phyloP scores from a whole-genome alignment of 2,797 vertebrate species.

The Harpagifer antarcticus region DNA sequence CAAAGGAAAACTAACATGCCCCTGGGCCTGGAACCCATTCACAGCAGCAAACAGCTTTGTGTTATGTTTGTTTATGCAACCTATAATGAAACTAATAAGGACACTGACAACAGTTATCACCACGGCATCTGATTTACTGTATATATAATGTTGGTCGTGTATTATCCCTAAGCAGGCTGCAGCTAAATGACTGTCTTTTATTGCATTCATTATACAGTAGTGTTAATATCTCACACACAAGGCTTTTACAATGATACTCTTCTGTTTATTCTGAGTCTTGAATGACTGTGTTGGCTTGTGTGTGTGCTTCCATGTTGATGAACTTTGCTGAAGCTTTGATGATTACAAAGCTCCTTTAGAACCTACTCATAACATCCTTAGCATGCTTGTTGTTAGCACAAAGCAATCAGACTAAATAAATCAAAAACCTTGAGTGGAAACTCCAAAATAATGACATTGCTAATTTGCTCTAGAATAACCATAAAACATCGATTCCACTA shows the following conservation, averaged over 20 bases:
- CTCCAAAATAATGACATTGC: too few species aligned
- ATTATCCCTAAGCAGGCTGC: not conserved
- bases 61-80: not conserved
- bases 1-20: not conserved
- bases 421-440: too few species aligned
- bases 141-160: too few species aligned
- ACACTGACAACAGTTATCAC: not conserved
- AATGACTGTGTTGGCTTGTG: not conserved
- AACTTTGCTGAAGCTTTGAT: not conserved
- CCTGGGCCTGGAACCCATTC: not conserved
- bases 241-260: not conserved
- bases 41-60: not conserved
- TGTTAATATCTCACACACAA: not conserved
- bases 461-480: too few species aligned
- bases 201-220: too few species aligned
- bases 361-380: too few species aligned
- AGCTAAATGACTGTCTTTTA: not conserved
- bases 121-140: not conserved
- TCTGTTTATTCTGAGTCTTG: not conserved
- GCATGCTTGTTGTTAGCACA: too few species aligned
- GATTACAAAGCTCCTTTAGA: not conserved
- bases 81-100: not conserved
- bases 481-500: too few species aligned
- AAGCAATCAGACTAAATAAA: not conserved
- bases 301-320: not conserved